Percentiles rank a stretch among this genome's conserved stretches.
These are phyloP conservation scores for Acleris cristana DNA, from an alignment of 2,888 invertebrate genomes.

Conservation along the genomic window DNA sequence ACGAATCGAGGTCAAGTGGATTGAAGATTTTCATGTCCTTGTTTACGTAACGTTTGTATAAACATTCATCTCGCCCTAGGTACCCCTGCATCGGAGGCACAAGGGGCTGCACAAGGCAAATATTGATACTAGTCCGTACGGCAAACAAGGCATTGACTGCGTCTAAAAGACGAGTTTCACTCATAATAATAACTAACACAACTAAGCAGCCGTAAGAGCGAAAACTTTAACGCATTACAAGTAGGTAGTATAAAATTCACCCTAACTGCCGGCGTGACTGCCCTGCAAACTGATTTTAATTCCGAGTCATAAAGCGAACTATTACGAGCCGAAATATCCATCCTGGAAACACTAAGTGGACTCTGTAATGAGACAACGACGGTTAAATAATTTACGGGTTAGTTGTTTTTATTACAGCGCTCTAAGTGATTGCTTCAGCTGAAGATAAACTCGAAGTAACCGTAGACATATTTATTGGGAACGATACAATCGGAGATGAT, in stretches of 20 bases:
- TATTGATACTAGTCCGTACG: slow-evolving; percentile 11
- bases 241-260: slow-evolving; percentile 35
- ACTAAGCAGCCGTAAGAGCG: background rate
- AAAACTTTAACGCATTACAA: slow-evolving; percentile 1
- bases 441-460: slow-evolving; percentile 41
- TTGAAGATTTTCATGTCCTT: slow-evolving; percentile 62
- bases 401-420: slow-evolving; percentile 50
- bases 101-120: slow-evolving; percentile 21
- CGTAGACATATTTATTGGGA: slow-evolving; percentile 14
- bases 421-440: slow-evolving; percentile 56
- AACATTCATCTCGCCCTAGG: slow-evolving; percentile 39
- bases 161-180: background rate
- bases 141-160: slow-evolving; percentile 17
- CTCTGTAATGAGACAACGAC: slow-evolving; percentile 51
- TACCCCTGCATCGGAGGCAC: slow-evolving; percentile 18
- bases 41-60: slow-evolving; percentile 61
- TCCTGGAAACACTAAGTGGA: slow-evolving; percentile 35
- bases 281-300: slow-evolving; percentile 47
- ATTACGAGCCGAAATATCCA: slow-evolving; percentile 45
- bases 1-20: slow-evolving; percentile 73
- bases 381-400: slow-evolving; percentile 56
- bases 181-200: background rate
- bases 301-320: slow-evolving; percentile 49
- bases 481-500: background rate
- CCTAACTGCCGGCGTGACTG: slow-evolving; percentile 39